These are phyloP conservation scores for Limnephilus rhombicus DNA, from an alignment of 2,888 invertebrate species.

Conservation along the genomic window DNA sequence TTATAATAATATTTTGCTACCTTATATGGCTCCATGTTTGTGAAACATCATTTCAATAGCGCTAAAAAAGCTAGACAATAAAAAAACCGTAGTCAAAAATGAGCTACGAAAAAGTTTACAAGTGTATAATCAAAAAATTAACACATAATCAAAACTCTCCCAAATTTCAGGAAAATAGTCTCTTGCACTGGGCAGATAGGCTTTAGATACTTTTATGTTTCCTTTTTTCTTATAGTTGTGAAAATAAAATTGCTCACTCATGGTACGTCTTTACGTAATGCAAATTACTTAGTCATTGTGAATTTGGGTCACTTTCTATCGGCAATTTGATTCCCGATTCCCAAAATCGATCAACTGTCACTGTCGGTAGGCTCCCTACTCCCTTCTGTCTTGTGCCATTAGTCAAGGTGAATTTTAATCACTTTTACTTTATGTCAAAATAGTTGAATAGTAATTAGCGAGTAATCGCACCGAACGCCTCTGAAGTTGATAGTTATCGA, in stretches of 20 bases:
- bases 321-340: conserved; percentile 3
- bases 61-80: too few species aligned
- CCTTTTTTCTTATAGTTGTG: background rate
- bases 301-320: background rate
- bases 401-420: background rate
- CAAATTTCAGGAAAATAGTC: background rate
- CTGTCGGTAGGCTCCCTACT: background rate
- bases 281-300: background rate
- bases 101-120: too few species aligned
- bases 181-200: too few species aligned
- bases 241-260: background rate
- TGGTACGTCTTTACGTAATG: background rate
- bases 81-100: too few species aligned
- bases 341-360: conserved; percentile 18
- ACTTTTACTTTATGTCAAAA: background rate
- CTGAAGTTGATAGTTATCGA: background rate
- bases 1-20: too few species aligned
- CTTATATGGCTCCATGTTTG: too few species aligned
- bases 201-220: background rate
- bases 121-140: background rate
- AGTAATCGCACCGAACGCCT: background rate
- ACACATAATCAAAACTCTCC: background rate
- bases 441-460: background rate
- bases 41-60: too few species aligned
- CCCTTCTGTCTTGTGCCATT: background rate